Base-by-base conservation (phyloP, 2,888 invertebrate genomes). In the Ormyrus thymus region DNA sequence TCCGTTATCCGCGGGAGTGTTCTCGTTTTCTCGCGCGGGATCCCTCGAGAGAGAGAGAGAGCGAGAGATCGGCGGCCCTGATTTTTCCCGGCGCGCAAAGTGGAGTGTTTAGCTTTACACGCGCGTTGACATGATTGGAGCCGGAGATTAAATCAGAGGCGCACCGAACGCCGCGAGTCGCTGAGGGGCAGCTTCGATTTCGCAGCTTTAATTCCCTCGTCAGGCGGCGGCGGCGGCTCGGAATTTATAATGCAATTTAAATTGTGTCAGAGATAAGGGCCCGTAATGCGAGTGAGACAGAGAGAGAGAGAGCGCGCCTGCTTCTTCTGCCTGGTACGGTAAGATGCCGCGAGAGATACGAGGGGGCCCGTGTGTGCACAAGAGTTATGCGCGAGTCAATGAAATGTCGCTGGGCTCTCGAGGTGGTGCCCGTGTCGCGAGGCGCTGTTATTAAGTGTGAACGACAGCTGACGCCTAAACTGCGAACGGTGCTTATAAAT, bases 221-320 rank as follows among this genome's bases (percentile, higher is more conserved):
- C 29, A 29, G 29, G 29, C 55, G 15, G 48, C 13, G 10, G 7
- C 9, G 61, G 13, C 53, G 58, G 13, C 13, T 29, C 29, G 13
- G 75, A 68, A 75, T 75, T 61, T 68, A 53, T 75, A 75, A 75
- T 68, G 75, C 45, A 75, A 75, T 75, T 75, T 68, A 68, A 53
- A 75, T 68, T 46, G 68, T 68, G 66, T 75, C 68, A 75, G 11
- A 59, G 74, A 75, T 75, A 66, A 75, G 66, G 45, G n/a, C 7
- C 29, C 58, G 10, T 72, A 55, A 72, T 72, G 62, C 43, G 72
- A 43, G 10, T 11, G 29, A 29, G 29, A 29, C 2, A 29, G 29
- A 29, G 29, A 29, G 29, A 29, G 29, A 29, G 29, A 29, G 29
- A 29, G 29, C 2, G 29, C 2, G 29, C 29, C 29, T n/a, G n/a